Conservation (phyloP, 2,888 invertebrate genomes). For the Apodemia mormo region DNA sequence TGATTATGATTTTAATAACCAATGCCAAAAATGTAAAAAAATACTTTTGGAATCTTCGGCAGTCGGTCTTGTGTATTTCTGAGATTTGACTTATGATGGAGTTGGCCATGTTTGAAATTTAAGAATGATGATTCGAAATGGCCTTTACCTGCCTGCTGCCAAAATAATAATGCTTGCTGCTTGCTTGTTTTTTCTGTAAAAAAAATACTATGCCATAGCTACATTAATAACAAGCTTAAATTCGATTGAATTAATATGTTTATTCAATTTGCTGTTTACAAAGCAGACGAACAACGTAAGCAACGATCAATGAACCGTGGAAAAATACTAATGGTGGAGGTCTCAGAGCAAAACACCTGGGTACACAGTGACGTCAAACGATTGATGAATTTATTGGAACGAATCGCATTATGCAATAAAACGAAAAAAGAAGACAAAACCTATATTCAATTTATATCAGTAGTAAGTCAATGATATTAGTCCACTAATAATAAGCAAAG, state of each 20-base stretch:
- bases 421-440: background rate
- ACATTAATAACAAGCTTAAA: background rate
- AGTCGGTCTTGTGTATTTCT: too few relatives aligned
- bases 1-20: too few relatives aligned
- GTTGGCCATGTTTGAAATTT: too few relatives aligned
- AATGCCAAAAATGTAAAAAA: too few relatives aligned
- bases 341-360: background rate
- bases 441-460: background rate
- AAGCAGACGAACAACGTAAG: background rate
- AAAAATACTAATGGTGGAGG: background rate
- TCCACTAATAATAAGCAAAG: too few relatives aligned
- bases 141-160: too few relatives aligned
- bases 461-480: too few relatives aligned
- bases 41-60: too few relatives aligned
- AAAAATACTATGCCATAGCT: background rate
- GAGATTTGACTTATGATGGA: too few relatives aligned
- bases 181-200: too few relatives aligned
- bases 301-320: slow-evolving; percentile 4
- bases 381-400: background rate
- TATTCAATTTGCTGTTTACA: slow-evolving; percentile 5
- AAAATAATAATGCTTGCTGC: too few relatives aligned
- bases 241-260: background rate
- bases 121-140: too few relatives aligned
- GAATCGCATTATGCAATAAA: background rate
- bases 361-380: slow-evolving; percentile 4